These are phyloP conservation scores for Siniperca obscura DNA, from an alignment of 2,797 vertebrate species.

Conservation along the genomic window DNA sequence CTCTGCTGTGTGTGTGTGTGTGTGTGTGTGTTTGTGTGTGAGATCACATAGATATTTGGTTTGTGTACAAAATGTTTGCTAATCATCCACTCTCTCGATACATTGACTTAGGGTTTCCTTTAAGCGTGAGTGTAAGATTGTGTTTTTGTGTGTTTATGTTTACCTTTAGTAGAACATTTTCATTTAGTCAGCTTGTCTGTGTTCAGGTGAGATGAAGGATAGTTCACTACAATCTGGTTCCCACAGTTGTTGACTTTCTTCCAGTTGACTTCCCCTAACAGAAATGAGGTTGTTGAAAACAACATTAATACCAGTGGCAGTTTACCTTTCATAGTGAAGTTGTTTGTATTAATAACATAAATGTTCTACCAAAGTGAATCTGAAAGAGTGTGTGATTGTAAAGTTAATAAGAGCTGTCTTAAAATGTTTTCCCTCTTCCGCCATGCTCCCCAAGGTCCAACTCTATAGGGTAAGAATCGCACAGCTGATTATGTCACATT, in stretches of 20 bases:
- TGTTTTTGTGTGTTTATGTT: constrained; percentile 26
- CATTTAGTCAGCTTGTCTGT: neutral
- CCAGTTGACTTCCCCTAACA: neutral
- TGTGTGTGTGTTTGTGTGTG: constrained; percentile 8
- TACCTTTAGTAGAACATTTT: neutral
- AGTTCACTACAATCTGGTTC: neutral
- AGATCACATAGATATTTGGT: neutral
- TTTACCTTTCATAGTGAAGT: neutral
- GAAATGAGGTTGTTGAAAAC: neutral
- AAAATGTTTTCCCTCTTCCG: constrained; percentile 59
- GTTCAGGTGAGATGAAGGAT: neutral
- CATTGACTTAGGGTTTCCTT: neutral
- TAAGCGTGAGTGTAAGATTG: neutral
- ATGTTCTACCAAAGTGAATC: constrained; percentile 7
- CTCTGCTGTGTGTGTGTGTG: neutral
- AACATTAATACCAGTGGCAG: neutral
- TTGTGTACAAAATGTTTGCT: neutral
- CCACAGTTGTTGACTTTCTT: neutral
- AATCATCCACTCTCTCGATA: neutral
- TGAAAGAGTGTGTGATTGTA: neutral
- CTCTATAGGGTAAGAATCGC: constrained; percentile 93
- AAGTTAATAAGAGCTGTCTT: constrained; percentile 4
- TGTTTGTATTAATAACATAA: neutral
- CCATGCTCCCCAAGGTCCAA: constrained; percentile 89
- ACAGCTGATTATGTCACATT: constrained; percentile 37